Conservation (phyloP, 2,797 vertebrate species). For the Sebastes hubbsi region DNA sequence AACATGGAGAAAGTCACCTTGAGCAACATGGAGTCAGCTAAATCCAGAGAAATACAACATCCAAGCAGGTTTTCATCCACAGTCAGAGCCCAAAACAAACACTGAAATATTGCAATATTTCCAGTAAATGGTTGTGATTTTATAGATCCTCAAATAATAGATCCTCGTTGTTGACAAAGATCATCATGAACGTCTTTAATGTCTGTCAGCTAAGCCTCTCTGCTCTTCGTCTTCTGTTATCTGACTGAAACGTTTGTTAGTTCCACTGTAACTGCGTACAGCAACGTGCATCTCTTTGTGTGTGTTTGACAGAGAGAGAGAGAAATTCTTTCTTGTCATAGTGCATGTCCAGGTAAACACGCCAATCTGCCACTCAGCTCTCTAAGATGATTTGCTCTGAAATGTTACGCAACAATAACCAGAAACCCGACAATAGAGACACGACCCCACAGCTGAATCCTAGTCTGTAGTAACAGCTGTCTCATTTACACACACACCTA, state of each 20-base stretch:
- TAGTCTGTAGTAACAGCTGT: constrained; percentile 8
- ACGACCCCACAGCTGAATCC: not conserved
- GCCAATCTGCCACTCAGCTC: constrained; percentile 22
- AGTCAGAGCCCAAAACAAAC: not conserved
- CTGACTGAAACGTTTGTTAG: constrained; percentile 9
- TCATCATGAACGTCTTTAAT: not conserved
- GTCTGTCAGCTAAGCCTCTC: not conserved
- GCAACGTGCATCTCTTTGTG: constrained; percentile 2
- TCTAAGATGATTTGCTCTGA: constrained; percentile 11
- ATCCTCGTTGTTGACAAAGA: not conserved
- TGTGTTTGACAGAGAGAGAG: not conserved
- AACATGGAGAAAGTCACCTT: not conserved
- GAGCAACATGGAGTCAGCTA: not conserved
- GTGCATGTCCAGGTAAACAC: not conserved
- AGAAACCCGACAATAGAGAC: constrained; percentile 15
- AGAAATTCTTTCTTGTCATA: not conserved
- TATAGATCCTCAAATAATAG: not conserved
- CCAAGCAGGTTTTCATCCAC: not conserved
- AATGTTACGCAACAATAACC: constrained; percentile 45
- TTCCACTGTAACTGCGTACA: not conserved
- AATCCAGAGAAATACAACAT: constrained; percentile 8
- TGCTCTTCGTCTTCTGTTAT: constrained; percentile 9
- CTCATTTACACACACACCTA: not conserved
- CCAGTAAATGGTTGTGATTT: not conserved
- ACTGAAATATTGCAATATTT: not conserved